These are phyloP conservation scores for Gymnoscopelus microlampas DNA, from an alignment of 2,797 vertebrate genomes.

Conservation along the genomic window DNA sequence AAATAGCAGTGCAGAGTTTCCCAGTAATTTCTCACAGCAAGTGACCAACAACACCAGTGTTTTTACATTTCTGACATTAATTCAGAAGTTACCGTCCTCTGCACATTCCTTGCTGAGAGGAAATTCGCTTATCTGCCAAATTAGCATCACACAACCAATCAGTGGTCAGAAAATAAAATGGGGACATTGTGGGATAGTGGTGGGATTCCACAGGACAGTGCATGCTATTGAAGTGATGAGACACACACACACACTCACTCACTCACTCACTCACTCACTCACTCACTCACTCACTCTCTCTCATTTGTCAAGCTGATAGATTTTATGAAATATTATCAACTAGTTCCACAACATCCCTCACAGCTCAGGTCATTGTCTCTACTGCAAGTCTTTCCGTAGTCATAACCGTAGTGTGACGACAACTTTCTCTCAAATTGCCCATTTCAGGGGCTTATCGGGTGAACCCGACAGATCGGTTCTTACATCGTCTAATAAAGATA, in stretches of 20 bases:
- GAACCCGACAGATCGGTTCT: no score
- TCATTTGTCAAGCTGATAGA: constrained; percentile 18
- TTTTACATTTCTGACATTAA: constrained; percentile 55
- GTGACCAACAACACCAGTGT: constrained; percentile 23
- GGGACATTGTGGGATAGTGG: constrained; percentile 17
- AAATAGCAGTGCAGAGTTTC: constrained; percentile 34
- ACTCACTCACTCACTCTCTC: not conserved
- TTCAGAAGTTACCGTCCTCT: constrained; percentile 16
- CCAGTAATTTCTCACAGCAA: constrained; percentile 34
- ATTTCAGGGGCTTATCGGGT: not conserved
- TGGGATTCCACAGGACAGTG: constrained; percentile 33
- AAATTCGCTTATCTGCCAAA: constrained; percentile 59
- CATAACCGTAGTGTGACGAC: not conserved
- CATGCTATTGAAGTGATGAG: constrained; percentile 30
- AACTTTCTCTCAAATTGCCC: not conserved
- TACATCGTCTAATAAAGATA: not conserved
- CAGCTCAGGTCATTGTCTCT: not conserved
- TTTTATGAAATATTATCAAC: not conserved
- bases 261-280: not conserved
- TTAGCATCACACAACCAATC: constrained; percentile 59
- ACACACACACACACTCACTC: no score
- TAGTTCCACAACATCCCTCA: not conserved
- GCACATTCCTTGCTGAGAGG: constrained; percentile 55
- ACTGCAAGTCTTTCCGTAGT: not conserved
- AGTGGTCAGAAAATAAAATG: constrained; percentile 61